Evolutionary conservation across 2,113 vertebrate genomes (phyloP), one percentile per base, ranked within the genome.

Genomic region (Gymnobelideus leadbeateri): DNA sequence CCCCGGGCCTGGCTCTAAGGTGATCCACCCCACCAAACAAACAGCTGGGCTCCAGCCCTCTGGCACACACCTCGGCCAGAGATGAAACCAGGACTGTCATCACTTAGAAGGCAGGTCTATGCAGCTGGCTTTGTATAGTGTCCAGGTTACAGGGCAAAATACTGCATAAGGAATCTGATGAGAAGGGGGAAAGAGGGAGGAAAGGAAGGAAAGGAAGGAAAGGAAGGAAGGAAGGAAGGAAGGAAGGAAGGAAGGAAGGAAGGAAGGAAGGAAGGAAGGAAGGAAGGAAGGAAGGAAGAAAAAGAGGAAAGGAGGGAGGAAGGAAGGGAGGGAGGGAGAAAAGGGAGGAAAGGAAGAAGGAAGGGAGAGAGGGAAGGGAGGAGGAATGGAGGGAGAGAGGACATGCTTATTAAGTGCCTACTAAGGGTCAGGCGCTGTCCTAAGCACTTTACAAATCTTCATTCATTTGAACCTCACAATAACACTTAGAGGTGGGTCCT

Each of bases 41-140:
- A 43, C 37, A 21, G 68, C 8, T 43, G 68, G 57, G 37, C 68
- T 77, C 68, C 6, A 19, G 37, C 37, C 68, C 68, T n/a, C 16
- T 77, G 68, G 68, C 68, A n/a, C 0, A 0, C 16, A 0, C 4
- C 37, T n/a, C 37, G 16, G 61, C 2, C 0, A 77, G 68, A 3
- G 16, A 43, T 43, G 68, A 37, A 77, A 77, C 14, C 37, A n/a
- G 16, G 37, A 21, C 8, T 77, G 68, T 77, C 68, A 43, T 77
- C 37, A 16, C 68, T 19, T 77, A n/a, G 68, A 19, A n/a, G 37
- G 19, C 68, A 43, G 37, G 37, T 77, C 68, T 77, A 6, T 21
- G 16, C 37, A 77, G 68, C 68, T 77, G 68, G 19, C 37, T 43
- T n/a, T 19, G 3, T 2, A n/a, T 10, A 68, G 68, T n/a, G 68